Base-by-base conservation (phyloP, 2,797 vertebrate species). In the Graptemys geographica region DNA sequence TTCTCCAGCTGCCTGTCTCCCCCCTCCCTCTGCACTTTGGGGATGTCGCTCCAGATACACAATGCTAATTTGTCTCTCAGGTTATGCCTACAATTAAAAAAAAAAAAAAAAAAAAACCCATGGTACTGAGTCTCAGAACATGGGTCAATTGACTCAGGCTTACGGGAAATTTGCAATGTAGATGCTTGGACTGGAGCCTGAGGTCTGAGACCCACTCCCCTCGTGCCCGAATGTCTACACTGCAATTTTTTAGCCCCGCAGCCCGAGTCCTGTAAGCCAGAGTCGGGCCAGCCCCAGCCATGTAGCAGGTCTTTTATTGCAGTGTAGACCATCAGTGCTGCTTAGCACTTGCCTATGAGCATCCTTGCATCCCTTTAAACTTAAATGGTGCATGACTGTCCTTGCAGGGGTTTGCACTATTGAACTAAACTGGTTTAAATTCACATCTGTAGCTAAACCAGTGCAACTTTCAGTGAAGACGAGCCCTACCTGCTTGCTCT, bases 401-500 rank as follows among this genome's bases (percentile, higher is more conserved):
- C n/a, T 21, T 16, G 62, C 16, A 65, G 56, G 56, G 56, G 9
- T 62, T 62, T 69, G 33, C 65, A 69, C 65, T 69, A 10, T 69
- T 69, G n/a, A 16, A 62, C 31, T 62, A 76, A 76, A 76, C 41
- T 76, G 15, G 11, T 44, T 44, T 27, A 44, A 27, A 25, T 76
- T 28, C 8, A 27, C 21, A 25, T 47, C 23, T 16, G n/a, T 15
- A 76, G 27, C 25, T 47, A 47, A 76, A 76, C 37, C 21, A 47
- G 41, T 21, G 23, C 16, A 8, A 0, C 0, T 11, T 47, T 23
- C n/a, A 8, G n/a, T 11, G 65, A n/a, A 8, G 74, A 23, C 81
- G 9, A 31, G 41, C 44, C 0, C 0, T 27, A 55, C 27, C 44
- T 0, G 0, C 83, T 90, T 59, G 81, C 53, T 55, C 94, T 80